Evolutionary conservation across 2,113 vertebrate genomes (phyloP), one percentile per base, ranked within the genome.

Genomic region (Oryzias celebensis): DNA sequence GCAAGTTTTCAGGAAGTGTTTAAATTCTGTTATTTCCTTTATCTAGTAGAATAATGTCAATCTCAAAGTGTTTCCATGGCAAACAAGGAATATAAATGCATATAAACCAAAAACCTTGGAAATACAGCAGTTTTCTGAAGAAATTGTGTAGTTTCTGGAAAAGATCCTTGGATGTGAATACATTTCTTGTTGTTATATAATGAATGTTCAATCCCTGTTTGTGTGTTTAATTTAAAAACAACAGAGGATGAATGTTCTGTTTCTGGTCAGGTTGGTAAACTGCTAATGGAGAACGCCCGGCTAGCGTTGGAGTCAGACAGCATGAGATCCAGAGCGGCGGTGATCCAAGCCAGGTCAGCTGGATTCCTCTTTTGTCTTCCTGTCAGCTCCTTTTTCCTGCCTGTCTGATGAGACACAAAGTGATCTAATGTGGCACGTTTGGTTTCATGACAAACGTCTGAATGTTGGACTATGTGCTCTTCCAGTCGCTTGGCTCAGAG

Each of bases 291-390:
- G 77, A 93, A 93, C 3, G 84, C 89, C 28, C 72, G 87, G 22
- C 76, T 92, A 74, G 84, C 81, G 13, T 57, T 91, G 49, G 81
- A 83, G 64, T 90, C 84, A n/a, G 87, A 92, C 72, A 78, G 22
- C 65, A 82, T 86, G 75, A 89, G 76, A 48, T 84, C 70, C 71
- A 83, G 62, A 62, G 84, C 88, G 23, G 61, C 77, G 20, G 58
- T 61, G 18, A 73, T 92, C 66, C 84, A 85, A 61, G 73, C 76
- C 82, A 91, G 91, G 92, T 93, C 68, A 73, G 87, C 72, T 65
- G 13, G 4, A 20, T 56, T 60, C 62, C 18, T 7, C 23, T 75
- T 41, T 50, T 46, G 20, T 62, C 63, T 71, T 62, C 41, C 68
- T 45, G 43, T 70, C 66, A 41, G 8, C 47, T 63, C 14, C n/a